Base-by-base conservation (phyloP, 1,140 invertebrate species). In the Drosophila azteca region DNA sequence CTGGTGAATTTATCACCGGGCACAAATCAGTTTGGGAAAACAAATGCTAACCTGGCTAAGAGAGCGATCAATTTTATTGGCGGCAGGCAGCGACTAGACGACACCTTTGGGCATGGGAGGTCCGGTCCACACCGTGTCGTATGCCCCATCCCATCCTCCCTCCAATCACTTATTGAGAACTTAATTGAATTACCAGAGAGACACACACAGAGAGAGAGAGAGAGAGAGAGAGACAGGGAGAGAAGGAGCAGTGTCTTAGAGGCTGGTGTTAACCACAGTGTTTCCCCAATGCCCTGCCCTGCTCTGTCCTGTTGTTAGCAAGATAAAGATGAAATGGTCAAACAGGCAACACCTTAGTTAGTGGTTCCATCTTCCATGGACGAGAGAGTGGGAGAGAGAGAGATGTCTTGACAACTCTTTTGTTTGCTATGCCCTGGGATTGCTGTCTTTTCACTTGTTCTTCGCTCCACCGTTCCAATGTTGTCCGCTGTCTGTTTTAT, bases 61-160 rank as follows among this genome's bases (percentile, higher is more conserved):
- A 89, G 83, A 88, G 83, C 79, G 76, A 88, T 88, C 83, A 88
- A 88, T 88, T 88, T 88, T 82, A 79, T 88, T 53, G 60, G 20
- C 66, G 60, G 66, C 55, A 54, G 76, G 76, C 72, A 65, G 70
- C 31, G 31, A 35, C 31, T 35, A 70, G 65, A 39, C 58, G 44
- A 58, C 53, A 49, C 51, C 71, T 77, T 48, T 7, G 44, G 54
- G 62, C 54, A 48, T 22, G 45, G 35, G 51, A 48, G 62, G 50
- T 61, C 59, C 58, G 8, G 29, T 31, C 9, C 9, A 4, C 3
- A 11, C 31, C 0, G 17, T 20, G 17, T n/a, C n/a, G n/a, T n/a
- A n/a, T n/a, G n/a, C n/a, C n/a, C n/a, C n/a, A n/a, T n/a, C 4
- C 35, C 11, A 13, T 39, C 35, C 35, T 3, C 11, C 11, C 35